Base-by-base conservation (phyloP, 1,140 invertebrate species). In the Drosophila willistoni region DNA sequence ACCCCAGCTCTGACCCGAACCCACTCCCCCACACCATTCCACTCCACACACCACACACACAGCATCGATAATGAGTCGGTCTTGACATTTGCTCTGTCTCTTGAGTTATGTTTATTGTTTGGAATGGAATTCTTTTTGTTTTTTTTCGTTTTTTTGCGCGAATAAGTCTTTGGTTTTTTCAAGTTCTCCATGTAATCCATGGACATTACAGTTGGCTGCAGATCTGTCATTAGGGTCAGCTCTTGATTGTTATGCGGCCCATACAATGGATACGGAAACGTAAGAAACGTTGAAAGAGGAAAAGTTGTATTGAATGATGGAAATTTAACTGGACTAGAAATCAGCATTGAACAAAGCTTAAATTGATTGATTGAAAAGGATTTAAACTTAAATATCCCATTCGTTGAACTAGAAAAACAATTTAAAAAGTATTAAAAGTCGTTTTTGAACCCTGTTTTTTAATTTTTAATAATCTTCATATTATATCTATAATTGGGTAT, bases 171-270 rank as follows among this genome's bases (percentile, higher is more conserved):
- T 62, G 61, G 47, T 64, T 60, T 64, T 65, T 34, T 12, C 10
- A 14, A 10, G 22, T 66, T 36, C 29, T 42, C 65, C 29, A 7
- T 67, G 19, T 70, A 56, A 56, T 55, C 51, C 51, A 39, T 17
- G 36, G 42, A 14, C 14, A 55, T 64, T 55, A 55, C 36, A 57
- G 33, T 36, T 57, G 12, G 33, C 33, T 39, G 36, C 25, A 36
- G 56, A 59, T 34, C 71, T 68, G 61, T 81, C 74, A 81, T 81
- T 81, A 78, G 42, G 74, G 79, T 83, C 71, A 83, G 41, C 42
- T 63, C 73, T 78, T 71, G 73, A 76, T 68, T 67, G 70, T 44
- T 29, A 10, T 41, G n/a, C 12, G 14, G 6, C 19, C 12, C 33
- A 36, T 39, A 59, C 56, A 59, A 59, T 59, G 56, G 34, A 57